Evolutionary conservation across 35 echinoderm and acorn worm species (phyloP).

Genomic region (Chiridota heheva): DNA sequence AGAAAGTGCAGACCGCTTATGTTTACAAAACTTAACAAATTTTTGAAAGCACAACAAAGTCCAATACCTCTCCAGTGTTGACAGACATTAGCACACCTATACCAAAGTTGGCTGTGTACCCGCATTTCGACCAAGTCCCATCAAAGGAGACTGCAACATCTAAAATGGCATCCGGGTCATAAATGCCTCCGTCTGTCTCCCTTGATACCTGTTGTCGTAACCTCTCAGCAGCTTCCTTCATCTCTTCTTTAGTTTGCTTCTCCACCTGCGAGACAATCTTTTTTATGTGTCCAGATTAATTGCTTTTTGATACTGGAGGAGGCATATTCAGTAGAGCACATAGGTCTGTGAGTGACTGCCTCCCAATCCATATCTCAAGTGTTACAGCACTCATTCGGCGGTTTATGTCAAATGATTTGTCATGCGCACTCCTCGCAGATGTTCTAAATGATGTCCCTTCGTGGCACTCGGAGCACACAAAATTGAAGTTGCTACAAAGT

Average conservation of each 20-base stretch:
- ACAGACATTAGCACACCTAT: conserved; percentile 9
- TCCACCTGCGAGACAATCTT: not conserved
- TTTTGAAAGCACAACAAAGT: not conserved
- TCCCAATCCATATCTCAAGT: not conserved
- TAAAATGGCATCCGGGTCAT: not conserved
- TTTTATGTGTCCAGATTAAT: not conserved
- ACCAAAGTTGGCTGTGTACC: not conserved
- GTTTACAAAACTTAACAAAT: not conserved
- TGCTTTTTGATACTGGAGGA: not conserved
- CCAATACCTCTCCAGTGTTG: not conserved
- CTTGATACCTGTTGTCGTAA: not conserved
- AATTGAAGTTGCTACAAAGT: not conserved
- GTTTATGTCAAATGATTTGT: not conserved
- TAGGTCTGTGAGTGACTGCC: not conserved
- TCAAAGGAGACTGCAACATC: conserved; percentile 20
- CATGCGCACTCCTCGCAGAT: too few species aligned
- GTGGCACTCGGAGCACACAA: not conserved
- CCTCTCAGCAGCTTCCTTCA: not conserved
- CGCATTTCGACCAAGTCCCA: conserved; percentile 3
- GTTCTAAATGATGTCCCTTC: not conserved
- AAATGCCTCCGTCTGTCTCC: not conserved
- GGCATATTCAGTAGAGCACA: conserved; percentile 8
- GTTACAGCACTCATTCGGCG: not conserved
- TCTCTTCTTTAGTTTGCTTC: not conserved
- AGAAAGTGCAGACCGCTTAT: not conserved